phyloP scores from a whole-genome alignment of 53 echinoderm and acorn worm species.

The Actinopyga echinites region DNA sequence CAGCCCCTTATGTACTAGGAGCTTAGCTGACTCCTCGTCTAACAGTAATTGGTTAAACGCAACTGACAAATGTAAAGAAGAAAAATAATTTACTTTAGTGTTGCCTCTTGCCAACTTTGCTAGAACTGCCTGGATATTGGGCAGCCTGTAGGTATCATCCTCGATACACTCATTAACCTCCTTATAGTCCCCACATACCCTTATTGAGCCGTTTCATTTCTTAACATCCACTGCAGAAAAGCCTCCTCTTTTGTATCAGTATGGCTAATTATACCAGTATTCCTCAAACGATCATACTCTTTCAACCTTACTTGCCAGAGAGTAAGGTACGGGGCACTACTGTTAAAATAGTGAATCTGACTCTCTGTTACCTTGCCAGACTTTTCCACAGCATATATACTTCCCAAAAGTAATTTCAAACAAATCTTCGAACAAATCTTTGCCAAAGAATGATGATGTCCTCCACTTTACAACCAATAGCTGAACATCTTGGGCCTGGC shows the following conservation, averaged over 20 bases:
- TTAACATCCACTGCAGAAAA: background rate
- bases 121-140: slow-evolving; percentile 24
- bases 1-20: slow-evolving; percentile 19
- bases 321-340: slow-evolving; percentile 25
- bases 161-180: slow-evolving; percentile 41
- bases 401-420: too few species aligned
- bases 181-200: too few species aligned
- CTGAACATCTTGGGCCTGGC: background rate
- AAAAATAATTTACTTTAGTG: slow-evolving; percentile 2
- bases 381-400: too few species aligned
- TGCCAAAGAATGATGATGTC: slow-evolving; percentile 35
- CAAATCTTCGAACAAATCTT: background rate
- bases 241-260: background rate
- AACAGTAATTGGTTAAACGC: slow-evolving; percentile 26
- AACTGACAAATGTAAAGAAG: slow-evolving; percentile 15
- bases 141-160: slow-evolving; percentile 51
- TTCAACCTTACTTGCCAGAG: slow-evolving; percentile 4
- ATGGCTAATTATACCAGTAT: background rate
- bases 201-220: too few species aligned
- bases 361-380: background rate
- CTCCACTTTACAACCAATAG: slow-evolving; percentile 33
- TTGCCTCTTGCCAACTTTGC: slow-evolving; percentile 7
- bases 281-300: slow-evolving; percentile 14
- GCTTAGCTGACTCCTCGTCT: slow-evolving; percentile 33
- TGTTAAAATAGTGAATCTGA: too few species aligned